Conservation (phyloP, 2,113 vertebrate species). For the Callipepla californica region DNA sequence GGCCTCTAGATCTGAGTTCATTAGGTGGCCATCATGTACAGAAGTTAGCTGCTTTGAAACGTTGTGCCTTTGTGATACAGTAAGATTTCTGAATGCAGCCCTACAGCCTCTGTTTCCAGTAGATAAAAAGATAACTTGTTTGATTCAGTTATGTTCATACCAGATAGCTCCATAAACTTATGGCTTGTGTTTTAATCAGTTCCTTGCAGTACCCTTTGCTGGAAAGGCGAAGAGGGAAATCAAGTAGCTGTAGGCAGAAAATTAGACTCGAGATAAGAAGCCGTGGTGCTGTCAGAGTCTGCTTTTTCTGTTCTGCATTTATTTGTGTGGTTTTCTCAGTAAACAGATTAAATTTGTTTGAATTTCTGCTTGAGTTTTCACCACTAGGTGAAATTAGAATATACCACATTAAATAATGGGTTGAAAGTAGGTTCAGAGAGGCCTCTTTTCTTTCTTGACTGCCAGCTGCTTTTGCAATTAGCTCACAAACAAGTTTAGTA, state of each 20-base stretch:
- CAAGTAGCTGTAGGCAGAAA: constrained; percentile 37
- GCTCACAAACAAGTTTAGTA: neutral
- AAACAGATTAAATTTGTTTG: neutral
- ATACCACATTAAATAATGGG: neutral
- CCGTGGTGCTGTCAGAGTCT: neutral
- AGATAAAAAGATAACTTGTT: constrained; percentile 23
- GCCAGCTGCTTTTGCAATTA: neutral
- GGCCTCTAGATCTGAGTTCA: constrained; percentile 15
- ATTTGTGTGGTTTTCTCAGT: neutral
- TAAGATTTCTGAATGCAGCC: constrained; percentile 5
- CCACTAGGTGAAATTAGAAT: neutral
- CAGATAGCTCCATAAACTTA: neutral
- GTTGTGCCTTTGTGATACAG: constrained; percentile 26
- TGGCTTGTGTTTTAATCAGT: constrained; percentile 41
- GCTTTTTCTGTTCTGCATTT: neutral
- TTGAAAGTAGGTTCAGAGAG: neutral
- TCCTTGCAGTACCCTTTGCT: constrained; percentile 27
- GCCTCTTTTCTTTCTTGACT: neutral
- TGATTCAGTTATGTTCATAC: constrained; percentile 6
- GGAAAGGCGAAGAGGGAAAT: neutral
- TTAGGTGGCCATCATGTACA: neutral
- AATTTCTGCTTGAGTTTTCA: neutral
- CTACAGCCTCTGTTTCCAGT: constrained; percentile 20
- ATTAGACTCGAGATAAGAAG: neutral
- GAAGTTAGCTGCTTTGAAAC: neutral